Evolutionary conservation across 2,113 vertebrate genomes (phyloP).

Genomic region (Sigmodon hispidus): DNA sequence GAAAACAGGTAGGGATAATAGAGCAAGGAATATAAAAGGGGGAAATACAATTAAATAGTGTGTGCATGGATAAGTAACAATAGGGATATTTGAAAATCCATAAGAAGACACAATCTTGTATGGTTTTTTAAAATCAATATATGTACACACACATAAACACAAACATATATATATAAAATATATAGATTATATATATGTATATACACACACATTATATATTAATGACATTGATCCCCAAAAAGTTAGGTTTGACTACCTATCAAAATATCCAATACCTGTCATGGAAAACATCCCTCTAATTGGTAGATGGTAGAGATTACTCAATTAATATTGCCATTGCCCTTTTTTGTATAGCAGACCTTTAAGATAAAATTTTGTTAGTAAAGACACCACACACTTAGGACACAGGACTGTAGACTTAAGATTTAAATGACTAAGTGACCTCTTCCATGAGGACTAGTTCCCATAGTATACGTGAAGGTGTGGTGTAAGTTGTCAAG

Average conservation of each 20-base stretch:
- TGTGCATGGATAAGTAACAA: not conserved
- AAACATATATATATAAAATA: no score
- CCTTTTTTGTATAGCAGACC: not conserved
- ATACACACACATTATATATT: not conserved
- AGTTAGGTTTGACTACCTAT: not conserved
- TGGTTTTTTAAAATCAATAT: not conserved
- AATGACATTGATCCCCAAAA: not conserved
- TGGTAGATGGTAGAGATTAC: not conserved
- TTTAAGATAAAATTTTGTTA: not conserved
- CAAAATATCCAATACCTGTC: not conserved
- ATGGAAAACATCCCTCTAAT: not conserved
- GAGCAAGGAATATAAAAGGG: not conserved
- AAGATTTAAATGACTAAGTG: no score
- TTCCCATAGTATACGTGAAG: not conserved
- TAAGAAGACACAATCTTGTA: not conserved
- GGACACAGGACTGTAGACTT: not conserved
- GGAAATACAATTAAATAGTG: not conserved
- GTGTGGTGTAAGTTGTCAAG: not conserved
- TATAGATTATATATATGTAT: no score
- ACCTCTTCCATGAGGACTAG: not conserved
- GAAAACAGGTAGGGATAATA: not conserved
- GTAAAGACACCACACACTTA: not conserved
- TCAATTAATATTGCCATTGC: not conserved
- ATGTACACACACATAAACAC: accelerated
- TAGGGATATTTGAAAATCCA: not conserved